These are phyloP conservation scores for Alces alces DNA, from an alignment of 2,113 vertebrate genomes.

Conservation along the genomic window DNA sequence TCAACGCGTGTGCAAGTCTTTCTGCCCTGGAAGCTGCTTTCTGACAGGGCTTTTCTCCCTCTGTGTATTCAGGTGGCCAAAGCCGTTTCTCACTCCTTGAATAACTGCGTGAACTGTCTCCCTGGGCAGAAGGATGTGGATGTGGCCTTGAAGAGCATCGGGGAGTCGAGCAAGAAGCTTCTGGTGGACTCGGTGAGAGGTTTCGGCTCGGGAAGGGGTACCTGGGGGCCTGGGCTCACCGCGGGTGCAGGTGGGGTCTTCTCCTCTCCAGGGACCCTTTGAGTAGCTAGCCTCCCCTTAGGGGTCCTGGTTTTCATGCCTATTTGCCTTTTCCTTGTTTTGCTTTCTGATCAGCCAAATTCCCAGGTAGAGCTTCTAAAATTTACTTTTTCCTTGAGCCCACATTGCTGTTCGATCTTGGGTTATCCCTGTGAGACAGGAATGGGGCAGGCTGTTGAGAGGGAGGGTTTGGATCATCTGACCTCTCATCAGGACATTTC, in stretches of 20 bases:
- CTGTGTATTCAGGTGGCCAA: conserved; percentile 90
- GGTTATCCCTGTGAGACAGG: background rate
- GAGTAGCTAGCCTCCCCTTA: background rate
- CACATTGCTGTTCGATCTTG: background rate
- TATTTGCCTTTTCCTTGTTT: background rate
- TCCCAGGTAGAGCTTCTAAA: background rate
- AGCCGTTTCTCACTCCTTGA: conserved; percentile 97
- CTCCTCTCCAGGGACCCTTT: background rate
- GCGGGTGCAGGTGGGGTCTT: background rate
- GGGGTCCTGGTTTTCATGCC: background rate
- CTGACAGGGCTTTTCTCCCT: background rate
- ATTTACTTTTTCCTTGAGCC: background rate
- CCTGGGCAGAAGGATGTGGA: conserved; percentile 99
- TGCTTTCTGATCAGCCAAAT: background rate
- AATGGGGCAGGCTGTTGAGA: background rate
- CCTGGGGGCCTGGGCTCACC: background rate
- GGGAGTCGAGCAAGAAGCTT: conserved; percentile 98
- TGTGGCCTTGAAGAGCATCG: conserved; percentile 97
- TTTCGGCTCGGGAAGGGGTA: background rate
- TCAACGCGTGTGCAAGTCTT: background rate
- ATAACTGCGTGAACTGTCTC: conserved; percentile 99
- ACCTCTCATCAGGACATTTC: background rate
- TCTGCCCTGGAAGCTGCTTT: background rate
- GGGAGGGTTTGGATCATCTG: background rate
- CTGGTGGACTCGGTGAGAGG: conserved; percentile 94